A percentile compares a stretch with the other conserved stretches of the same genome.
Conservation (phyloP, 2,113 vertebrate genomes). For the Pontoporia blainvillei region DNA sequence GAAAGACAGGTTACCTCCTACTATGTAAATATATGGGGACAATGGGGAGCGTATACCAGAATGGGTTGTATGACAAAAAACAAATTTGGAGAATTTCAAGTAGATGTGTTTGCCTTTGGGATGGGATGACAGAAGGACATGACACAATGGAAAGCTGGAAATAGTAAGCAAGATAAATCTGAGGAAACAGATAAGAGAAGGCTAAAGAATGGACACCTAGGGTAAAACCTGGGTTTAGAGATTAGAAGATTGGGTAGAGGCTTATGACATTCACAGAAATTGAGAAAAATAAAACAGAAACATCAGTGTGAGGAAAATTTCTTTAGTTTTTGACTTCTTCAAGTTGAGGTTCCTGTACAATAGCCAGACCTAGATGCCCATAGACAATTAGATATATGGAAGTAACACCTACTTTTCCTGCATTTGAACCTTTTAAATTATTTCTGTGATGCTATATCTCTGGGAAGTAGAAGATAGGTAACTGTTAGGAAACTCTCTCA, state of each 20-base stretch:
- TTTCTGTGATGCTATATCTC: not conserved
- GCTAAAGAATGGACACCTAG: not conserved
- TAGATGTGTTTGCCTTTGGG: not conserved
- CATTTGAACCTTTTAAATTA: not conserved
- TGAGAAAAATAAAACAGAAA: not conserved
- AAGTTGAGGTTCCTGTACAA: not conserved
- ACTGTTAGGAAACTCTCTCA: not conserved
- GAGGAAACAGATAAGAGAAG: not conserved
- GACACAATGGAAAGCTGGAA: not conserved
- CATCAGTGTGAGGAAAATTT: not conserved
- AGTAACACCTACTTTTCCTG: not conserved
- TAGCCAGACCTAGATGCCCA: not conserved
- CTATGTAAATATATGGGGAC: not conserved
- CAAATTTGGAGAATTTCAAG: not conserved
- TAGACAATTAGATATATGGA: not conserved
- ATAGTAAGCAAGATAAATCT: not conserved
- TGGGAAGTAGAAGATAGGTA: not conserved
- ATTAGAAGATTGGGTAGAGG: not conserved
- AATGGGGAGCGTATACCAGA: not conserved
- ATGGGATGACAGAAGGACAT: not conserved
- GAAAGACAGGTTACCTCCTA: not conserved
- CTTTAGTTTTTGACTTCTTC: not conserved
- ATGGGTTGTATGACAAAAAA: not conserved
- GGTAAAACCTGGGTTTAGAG: not conserved
- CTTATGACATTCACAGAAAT: not conserved